Evolutionary conservation across 2,888 invertebrate species (phyloP).

Genomic region (Meteorus cinctellus): DNA sequence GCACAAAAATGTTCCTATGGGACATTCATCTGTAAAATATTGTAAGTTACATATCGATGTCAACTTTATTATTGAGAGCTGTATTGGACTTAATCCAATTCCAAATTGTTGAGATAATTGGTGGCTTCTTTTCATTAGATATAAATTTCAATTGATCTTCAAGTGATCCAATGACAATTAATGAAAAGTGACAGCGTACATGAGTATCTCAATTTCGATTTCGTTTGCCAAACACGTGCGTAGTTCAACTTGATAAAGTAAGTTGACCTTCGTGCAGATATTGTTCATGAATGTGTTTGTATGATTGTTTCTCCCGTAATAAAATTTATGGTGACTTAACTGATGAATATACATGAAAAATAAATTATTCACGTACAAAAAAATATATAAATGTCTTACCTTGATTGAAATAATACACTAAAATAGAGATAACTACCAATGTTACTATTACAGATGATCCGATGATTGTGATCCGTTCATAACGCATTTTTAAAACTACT

Average conservation of each 20-base stretch:
- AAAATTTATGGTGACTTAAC: neutral
- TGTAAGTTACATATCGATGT: neutral
- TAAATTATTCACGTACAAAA: neutral
- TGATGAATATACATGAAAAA: neutral
- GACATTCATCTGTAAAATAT: constrained; percentile 74
- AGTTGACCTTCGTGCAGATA: neutral
- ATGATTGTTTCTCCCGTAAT: neutral
- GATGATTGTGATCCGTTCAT: constrained; percentile 61
- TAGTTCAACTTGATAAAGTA: constrained; percentile 21
- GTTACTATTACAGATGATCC: constrained; percentile 62
- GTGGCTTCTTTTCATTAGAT: neutral
- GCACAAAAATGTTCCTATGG: constrained; percentile 76
- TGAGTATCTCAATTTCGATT: neutral
- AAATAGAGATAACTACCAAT: constrained; percentile 60
- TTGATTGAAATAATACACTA: constrained; percentile 70
- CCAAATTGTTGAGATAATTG: neutral
- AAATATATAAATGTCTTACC: constrained; percentile 56
- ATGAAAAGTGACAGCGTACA: neutral
- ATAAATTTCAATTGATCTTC: neutral
- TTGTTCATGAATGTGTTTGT: no score
- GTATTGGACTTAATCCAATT: neutral
- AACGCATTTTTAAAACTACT: constrained; percentile 58
- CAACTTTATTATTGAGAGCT: neutral
- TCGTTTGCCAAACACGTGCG: neutral
- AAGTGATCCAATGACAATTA: constrained; percentile 4